Conservation (phyloP, 2,797 vertebrate genomes). For the Coreius guichenoti region DNA sequence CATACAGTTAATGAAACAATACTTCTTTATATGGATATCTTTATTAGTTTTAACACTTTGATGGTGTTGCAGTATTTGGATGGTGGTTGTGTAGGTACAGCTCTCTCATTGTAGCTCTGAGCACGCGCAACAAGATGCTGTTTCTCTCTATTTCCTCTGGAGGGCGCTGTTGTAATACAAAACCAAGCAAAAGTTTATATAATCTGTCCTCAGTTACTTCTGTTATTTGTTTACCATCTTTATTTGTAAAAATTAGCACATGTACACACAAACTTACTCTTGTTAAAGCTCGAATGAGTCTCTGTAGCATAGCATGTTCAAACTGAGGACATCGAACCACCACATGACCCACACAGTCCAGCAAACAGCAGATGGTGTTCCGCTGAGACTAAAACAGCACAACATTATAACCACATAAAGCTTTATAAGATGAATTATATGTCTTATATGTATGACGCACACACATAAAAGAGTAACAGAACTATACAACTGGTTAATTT, state of each 20-base stretch:
- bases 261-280: slow-evolving; percentile 67
- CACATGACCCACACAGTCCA: slow-evolving; percentile 79
- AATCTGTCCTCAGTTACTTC: neutral
- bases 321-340: slow-evolving; percentile 76
- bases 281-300: slow-evolving; percentile 77
- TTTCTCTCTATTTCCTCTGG: slow-evolving; percentile 68
- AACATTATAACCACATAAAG: neutral
- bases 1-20: neutral
- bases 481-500: neutral
- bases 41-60: neutral
- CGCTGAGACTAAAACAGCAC: slow-evolving; percentile 72
- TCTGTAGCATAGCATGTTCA: slow-evolving; percentile 76
- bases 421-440: neutral
- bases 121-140: slow-evolving; percentile 66
- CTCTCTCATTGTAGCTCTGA: slow-evolving; percentile 71
- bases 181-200: neutral
- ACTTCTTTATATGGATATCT: neutral
- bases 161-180: slow-evolving; percentile 62
- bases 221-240: neutral
- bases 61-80: neutral
- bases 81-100: slow-evolving; percentile 58
- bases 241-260: neutral
- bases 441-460: neutral
- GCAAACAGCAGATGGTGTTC: slow-evolving; percentile 78
- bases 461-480: neutral